Percentiles rank a stretch among this genome's conserved stretches.
phyloP scores from a whole-genome alignment of 1,140 invertebrate genomes.

The Orius insidiosus region DNA sequence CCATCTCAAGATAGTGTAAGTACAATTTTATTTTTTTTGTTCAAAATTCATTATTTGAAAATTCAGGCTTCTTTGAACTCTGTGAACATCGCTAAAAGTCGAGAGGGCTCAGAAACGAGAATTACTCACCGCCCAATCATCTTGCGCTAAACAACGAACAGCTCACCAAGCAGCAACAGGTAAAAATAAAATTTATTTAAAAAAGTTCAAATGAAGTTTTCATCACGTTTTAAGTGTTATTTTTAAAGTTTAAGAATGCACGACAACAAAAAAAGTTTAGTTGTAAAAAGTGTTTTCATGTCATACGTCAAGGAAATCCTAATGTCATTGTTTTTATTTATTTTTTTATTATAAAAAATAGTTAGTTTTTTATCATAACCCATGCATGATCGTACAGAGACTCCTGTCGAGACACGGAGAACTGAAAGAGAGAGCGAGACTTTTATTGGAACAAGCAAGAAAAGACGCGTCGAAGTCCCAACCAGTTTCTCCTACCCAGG shows the following conservation, averaged over 20 bases:
- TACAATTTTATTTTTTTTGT: no score
- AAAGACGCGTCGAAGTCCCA: constrained; percentile 37
- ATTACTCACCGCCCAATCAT: constrained; percentile 2
- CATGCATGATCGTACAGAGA: constrained; percentile 31
- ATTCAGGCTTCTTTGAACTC: constrained; percentile 14
- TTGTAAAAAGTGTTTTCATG: constrained; percentile 9
- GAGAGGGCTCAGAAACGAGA: constrained; percentile 18
- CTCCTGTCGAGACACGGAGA: constrained; percentile 62
- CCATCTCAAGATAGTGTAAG: constrained; percentile 20
- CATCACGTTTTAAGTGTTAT: neutral
- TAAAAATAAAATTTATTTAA: constrained; percentile 9
- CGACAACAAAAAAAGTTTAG: neutral
- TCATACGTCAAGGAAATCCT: neutral
- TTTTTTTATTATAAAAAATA: no score
- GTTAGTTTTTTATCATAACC: no score
- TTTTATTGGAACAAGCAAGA: constrained; percentile 73
- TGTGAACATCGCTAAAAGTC: constrained; percentile 7
- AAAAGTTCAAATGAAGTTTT: neutral
- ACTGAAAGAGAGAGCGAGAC: constrained; percentile 74
- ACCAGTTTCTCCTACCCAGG: constrained; percentile 29
- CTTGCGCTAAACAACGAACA: constrained; percentile 14
- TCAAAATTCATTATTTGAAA: constrained; percentile 1
- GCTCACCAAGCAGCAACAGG: constrained; percentile 17
- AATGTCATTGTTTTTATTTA: no score
- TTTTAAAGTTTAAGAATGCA: no score